Conservation (phyloP, 2,113 vertebrate species). For the Epinephelus moara region DNA sequence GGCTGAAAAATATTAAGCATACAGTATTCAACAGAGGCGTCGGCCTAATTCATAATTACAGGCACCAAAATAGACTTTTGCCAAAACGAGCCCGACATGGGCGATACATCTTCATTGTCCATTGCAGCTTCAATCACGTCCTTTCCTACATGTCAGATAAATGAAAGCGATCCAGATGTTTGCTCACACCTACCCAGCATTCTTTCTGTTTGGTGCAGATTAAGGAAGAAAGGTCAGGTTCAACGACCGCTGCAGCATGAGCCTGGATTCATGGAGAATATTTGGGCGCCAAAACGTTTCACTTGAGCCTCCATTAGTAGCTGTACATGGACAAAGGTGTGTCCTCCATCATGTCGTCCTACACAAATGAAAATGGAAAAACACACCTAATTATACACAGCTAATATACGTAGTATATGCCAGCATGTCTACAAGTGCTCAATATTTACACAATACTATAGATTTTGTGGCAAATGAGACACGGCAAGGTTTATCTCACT, state of each 20-base stretch:
- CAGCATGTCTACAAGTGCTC: background rate
- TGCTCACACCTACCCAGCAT: constrained; percentile 47
- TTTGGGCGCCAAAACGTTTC: constrained; percentile 7
- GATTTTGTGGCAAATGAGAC: background rate
- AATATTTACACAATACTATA: background rate
- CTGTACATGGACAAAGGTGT: constrained; percentile 93
- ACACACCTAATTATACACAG: background rate
- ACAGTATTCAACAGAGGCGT: constrained; percentile 12
- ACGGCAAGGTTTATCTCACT: no score
- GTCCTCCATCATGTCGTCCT: constrained; percentile 97
- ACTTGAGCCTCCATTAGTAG: constrained; percentile 84
- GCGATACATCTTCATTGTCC: constrained; percentile 47
- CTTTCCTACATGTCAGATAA: constrained; percentile 35
- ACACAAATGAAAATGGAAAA: constrained; percentile 17
- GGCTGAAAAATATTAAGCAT: constrained; percentile 28
- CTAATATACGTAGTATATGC: background rate
- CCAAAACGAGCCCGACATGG: constrained; percentile 9
- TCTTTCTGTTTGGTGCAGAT: constrained; percentile 48
- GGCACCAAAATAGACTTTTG: constrained; percentile 39
- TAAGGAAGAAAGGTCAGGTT: constrained; percentile 43
- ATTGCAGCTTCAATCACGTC: constrained; percentile 42
- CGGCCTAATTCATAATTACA: constrained; percentile 26
- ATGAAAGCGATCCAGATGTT: constrained; percentile 39
- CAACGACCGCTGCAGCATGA: constrained; percentile 20
- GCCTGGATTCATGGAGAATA: constrained; percentile 38